phyloP scores from a whole-genome alignment of 1,140 invertebrate genomes.

The Drosophila subobscura region DNA sequence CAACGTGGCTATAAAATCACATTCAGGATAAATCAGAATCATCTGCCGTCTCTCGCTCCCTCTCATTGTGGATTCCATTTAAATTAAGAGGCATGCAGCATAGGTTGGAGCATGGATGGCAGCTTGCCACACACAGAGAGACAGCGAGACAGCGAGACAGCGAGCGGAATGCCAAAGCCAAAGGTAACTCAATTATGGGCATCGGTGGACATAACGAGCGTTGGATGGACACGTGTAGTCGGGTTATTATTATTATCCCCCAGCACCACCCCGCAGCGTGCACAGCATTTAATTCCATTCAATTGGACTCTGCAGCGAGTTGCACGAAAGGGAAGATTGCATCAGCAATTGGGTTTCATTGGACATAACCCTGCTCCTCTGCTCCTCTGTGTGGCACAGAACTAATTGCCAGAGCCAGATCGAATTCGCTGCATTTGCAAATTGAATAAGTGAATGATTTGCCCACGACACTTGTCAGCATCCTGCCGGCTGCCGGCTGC shows the following conservation, averaged over 20 bases:
- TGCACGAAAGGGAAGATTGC: slow-evolving; percentile 26
- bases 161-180: not conserved
- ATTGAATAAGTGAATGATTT: slow-evolving; percentile 54
- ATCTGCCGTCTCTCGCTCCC: not conserved
- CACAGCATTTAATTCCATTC: slow-evolving; percentile 71
- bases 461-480: slow-evolving; percentile 29
- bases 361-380: not conserved
- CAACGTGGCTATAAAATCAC: slow-evolving; percentile 46
- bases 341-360: slow-evolving; percentile 33
- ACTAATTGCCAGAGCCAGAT: slow-evolving; percentile 43
- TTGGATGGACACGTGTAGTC: slow-evolving; percentile 54
- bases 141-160: too few relatives aligned
- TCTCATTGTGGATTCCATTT: slow-evolving; percentile 48
- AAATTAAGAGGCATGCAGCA: slow-evolving; percentile 52
- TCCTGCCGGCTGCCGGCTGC: not conserved
- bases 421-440: slow-evolving; percentile 50
- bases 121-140: slow-evolving; percentile 22
- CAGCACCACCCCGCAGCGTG: slow-evolving; percentile 36
- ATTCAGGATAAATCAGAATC: slow-evolving; percentile 37
- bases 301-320: slow-evolving; percentile 42
- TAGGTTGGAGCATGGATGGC: slow-evolving; percentile 13
- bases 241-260: slow-evolving; percentile 49
- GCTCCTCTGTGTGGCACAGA: slow-evolving; percentile 29
- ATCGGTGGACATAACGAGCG: slow-evolving; percentile 58
- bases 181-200: slow-evolving; percentile 56